Percentiles rank a stretch among this genome's conserved stretches.
Evolutionary conservation across 1,140 invertebrate species (phyloP).

Genomic region (Melitaea cinxia): DNA sequence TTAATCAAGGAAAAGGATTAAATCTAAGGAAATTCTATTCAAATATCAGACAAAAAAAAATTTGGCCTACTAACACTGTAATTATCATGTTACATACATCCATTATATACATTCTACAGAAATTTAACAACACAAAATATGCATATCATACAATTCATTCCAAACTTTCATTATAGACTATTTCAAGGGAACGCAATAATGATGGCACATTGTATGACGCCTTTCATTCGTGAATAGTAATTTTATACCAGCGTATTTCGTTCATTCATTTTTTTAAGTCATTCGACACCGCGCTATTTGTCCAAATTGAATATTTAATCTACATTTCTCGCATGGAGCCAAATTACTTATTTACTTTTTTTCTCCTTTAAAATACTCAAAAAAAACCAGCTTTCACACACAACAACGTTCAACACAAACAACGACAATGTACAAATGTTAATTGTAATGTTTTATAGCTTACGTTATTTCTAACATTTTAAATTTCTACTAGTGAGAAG

Average conservation of each 20-base stretch:
- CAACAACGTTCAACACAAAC: too few species aligned
- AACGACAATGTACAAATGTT: too few species aligned
- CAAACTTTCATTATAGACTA: conserved; percentile 7
- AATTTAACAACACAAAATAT: not conserved
- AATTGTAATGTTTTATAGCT: too few species aligned
- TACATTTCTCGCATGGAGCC: not conserved
- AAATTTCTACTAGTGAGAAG: too few species aligned
- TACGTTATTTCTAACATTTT: too few species aligned
- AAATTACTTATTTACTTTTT: not conserved
- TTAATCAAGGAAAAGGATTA: too few species aligned
- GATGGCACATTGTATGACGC: conserved; percentile 10
- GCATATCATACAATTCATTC: conserved; percentile 2
- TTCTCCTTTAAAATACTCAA: not conserved
- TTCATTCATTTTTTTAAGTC: conserved; percentile 10
- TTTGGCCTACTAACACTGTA: too few species aligned
- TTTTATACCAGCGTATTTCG: conserved; percentile 19
- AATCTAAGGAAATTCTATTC: too few species aligned
- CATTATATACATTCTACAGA: too few species aligned
- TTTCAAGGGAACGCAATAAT: conserved; percentile 19
- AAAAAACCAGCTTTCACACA: too few species aligned
- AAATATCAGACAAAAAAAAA: too few species aligned
- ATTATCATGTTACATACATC: too few species aligned
- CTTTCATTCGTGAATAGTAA: conserved; percentile 22
- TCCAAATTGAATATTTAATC: conserved; percentile 8
- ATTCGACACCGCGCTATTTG: conserved; percentile 16